Conservation (phyloP, 2,113 vertebrate species). For the Oenanthe oenanthe region DNA sequence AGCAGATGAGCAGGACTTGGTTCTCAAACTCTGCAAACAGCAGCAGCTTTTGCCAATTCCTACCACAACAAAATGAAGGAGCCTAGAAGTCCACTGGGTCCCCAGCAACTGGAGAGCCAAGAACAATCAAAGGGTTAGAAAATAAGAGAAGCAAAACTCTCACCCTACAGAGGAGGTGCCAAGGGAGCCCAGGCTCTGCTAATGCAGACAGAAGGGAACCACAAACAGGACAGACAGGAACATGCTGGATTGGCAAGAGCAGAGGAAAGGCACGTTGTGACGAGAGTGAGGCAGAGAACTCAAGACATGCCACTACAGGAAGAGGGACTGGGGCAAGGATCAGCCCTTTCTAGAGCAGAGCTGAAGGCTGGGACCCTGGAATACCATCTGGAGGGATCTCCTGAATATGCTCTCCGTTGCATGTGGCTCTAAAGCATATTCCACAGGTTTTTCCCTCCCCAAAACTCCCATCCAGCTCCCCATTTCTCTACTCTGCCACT, state of each 20-base stretch:
- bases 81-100: background rate
- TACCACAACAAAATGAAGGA: slow-evolving; percentile 46
- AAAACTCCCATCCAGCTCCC: background rate
- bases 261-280: background rate
- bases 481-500: background rate
- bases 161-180: background rate
- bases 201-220: background rate
- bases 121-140: slow-evolving; percentile 18
- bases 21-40: background rate
- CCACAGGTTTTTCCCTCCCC: background rate
- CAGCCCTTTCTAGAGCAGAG: background rate
- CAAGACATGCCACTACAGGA: background rate
- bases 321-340: background rate
- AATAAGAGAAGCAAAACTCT: background rate
- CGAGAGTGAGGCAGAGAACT: background rate
- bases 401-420: background rate
- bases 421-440: fast-evolving
- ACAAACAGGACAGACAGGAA: background rate
- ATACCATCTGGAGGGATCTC: fast-evolving
- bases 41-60: background rate
- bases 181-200: background rate
- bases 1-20: background rate
- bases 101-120: background rate
- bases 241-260: background rate
- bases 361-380: background rate